Evolutionary conservation across 2,113 vertebrate genomes (phyloP).

Genomic region (Epinephelus moara): DNA sequence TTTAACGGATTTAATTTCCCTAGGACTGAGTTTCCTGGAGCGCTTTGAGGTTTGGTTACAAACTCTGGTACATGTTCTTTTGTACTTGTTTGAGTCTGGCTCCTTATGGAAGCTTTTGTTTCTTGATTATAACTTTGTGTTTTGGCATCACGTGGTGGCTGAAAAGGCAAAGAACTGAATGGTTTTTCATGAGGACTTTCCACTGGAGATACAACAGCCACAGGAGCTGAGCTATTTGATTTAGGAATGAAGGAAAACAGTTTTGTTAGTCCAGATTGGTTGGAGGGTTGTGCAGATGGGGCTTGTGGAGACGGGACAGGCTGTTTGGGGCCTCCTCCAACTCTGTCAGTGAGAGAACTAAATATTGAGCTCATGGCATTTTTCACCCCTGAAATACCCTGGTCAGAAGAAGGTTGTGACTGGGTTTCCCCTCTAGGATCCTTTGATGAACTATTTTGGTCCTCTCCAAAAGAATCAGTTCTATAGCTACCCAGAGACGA

Average conservation of each 20-base stretch:
- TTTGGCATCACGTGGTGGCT: slow-evolving; percentile 63
- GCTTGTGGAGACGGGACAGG: slow-evolving; percentile 75
- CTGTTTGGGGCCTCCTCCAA: slow-evolving; percentile 87
- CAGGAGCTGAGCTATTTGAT: slow-evolving; percentile 74
- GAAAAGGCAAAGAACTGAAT: slow-evolving; percentile 74
- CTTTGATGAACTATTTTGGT: slow-evolving; percentile 66
- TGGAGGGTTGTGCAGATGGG: slow-evolving; percentile 66
- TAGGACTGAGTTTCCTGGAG: slow-evolving; percentile 84
- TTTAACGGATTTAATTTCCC: slow-evolving; percentile 87
- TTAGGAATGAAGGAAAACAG: slow-evolving; percentile 82
- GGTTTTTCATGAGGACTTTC: slow-evolving; percentile 78
- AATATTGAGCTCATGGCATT: slow-evolving; percentile 89
- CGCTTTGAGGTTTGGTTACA: slow-evolving; percentile 72
- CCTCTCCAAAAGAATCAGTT: slow-evolving; percentile 77
- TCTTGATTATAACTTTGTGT: slow-evolving; percentile 45
- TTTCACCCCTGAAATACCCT: slow-evolving; percentile 86
- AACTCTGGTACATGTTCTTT: slow-evolving; percentile 49
- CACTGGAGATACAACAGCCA: slow-evolving; percentile 78
- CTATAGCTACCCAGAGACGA: slow-evolving; percentile 78
- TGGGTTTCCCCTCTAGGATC: slow-evolving; percentile 66
- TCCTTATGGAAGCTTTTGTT: slow-evolving; percentile 12
- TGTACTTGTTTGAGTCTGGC: slow-evolving; percentile 31
- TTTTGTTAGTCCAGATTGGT: slow-evolving; percentile 81
- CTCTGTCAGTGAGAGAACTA: slow-evolving; percentile 89
- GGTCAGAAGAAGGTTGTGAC: slow-evolving; percentile 71